phyloP scores from a whole-genome alignment of 2,888 invertebrate genomes.

The Lasioglossum malachurum region DNA sequence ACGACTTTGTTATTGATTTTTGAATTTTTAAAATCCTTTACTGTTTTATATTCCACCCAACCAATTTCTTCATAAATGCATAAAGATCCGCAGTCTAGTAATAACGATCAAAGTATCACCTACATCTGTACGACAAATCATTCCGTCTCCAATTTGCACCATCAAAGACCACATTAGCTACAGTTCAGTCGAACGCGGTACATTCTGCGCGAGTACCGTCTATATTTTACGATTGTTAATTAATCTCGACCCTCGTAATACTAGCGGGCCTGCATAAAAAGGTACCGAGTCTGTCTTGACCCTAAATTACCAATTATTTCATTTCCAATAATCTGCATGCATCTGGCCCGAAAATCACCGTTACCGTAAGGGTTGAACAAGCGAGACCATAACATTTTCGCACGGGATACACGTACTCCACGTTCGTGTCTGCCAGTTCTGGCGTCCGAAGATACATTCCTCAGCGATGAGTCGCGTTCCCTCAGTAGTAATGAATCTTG shows the following conservation, averaged over 20 bases:
- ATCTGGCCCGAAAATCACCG: background rate
- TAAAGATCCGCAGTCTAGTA: too few relatives aligned
- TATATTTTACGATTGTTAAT: background rate
- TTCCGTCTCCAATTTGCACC: conserved; percentile 7
- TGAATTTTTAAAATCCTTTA: too few relatives aligned
- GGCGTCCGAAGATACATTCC: conserved; percentile 5
- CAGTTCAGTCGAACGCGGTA: conserved; percentile 4
- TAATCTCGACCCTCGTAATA: background rate
- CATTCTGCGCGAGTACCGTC: background rate
- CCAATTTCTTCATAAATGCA: too few relatives aligned
- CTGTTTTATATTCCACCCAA: too few relatives aligned
- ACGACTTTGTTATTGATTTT: too few relatives aligned
- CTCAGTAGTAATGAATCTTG: conserved; percentile 55
- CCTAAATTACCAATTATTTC: background rate
- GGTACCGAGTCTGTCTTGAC: background rate
- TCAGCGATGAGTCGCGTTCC: background rate
- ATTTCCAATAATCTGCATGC: background rate
- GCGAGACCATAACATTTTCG: background rate
- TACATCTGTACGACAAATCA: background rate
- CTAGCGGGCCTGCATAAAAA: background rate
- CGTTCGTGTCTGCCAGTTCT: background rate
- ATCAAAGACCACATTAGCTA: conserved; percentile 37
- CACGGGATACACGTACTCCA: background rate
- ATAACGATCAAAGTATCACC: background rate
- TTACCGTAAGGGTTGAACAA: background rate